phyloP scores from a whole-genome alignment of 2,888 invertebrate genomes.

The Nephrocerus scutellatus region DNA sequence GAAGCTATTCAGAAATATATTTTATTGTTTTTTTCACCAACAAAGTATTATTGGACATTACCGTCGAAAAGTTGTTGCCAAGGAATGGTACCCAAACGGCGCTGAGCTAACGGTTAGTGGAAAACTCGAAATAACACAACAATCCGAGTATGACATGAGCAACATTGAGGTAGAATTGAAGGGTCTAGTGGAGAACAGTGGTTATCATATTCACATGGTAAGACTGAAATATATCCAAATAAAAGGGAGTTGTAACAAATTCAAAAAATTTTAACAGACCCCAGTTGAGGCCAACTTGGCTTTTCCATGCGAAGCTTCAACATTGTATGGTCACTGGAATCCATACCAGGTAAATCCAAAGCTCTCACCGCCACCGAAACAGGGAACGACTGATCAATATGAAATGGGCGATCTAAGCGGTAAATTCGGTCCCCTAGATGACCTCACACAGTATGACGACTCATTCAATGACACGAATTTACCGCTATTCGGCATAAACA shows the following conservation, averaged over 20 bases:
- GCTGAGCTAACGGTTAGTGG: slow-evolving; percentile 59
- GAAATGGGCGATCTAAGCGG: slow-evolving; percentile 79
- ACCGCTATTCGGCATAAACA: slow-evolving; percentile 72
- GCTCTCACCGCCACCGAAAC: slow-evolving; percentile 53
- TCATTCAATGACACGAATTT: slow-evolving; percentile 73
- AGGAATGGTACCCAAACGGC: slow-evolving; percentile 84
- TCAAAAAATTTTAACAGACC: slow-evolving; percentile 52
- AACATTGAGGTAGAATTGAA: slow-evolving; percentile 70
- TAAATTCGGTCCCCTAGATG: slow-evolving; percentile 74
- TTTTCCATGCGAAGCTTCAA: slow-evolving; percentile 79
- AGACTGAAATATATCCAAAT: slow-evolving; percentile 35
- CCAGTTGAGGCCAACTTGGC: slow-evolving; percentile 75
- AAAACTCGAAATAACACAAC: slow-evolving; percentile 74
- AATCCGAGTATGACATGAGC: slow-evolving; percentile 76
- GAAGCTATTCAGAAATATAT: neutral
- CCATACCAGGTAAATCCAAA: slow-evolving; percentile 65
- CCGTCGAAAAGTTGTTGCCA: slow-evolving; percentile 74
- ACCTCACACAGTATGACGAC: slow-evolving; percentile 53
- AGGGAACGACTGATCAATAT: slow-evolving; percentile 78
- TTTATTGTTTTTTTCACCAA: slow-evolving; percentile 1
- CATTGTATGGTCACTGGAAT: slow-evolving; percentile 81
- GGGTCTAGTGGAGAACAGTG: slow-evolving; percentile 60
- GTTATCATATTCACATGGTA: slow-evolving; percentile 79
- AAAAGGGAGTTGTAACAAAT: neutral
- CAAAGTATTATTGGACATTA: slow-evolving; percentile 65